Evolutionary conservation across 2,888 invertebrate species (phyloP), one percentile per base, ranked within the genome.

Genomic region (Nymphalis c-album): DNA sequence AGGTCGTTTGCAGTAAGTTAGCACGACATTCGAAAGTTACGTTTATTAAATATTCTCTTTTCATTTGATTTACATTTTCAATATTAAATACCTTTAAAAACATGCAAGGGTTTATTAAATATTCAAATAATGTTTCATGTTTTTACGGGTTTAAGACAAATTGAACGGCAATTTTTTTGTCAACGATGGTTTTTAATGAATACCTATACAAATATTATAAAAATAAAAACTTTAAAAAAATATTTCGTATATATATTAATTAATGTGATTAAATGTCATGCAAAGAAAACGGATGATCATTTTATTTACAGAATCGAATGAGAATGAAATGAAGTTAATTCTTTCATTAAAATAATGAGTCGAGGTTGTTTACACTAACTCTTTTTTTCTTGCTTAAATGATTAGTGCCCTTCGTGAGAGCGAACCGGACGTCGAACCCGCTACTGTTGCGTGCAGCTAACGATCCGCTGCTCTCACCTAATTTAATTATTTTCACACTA

Each of bases 401-500:
- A 73, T 73, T 68, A 67, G 71, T 72, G 79, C 80, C 82, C 80
- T 83, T 78, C 79, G 78, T 79, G 80, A 77, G 80, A 82, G 74
- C 74, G 61, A 67, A 65, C 64, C 78, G 83, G 82, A 74, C 84
- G 68, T 82, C 82, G 84, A 84, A 84, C 84, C 76, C 77, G 75
- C 78, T 74, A 77, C 78, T 67, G 72, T 87, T 79, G 85, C 85
- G 84, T 86, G 86, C 74, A 67, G 72, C 76, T 75, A 77, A 80
- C 80, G 78, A 82, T 83, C 80, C 77, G 74, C 76, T 79, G 76
- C 79, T 82, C 80, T 81, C 81, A 75, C 80, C 76, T 79, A 55
- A 55, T 55, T 55, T 81, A 84, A 86, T 87, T 80, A 82, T 81
- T 82, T 80, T 78, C 77, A 80, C 80, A 80, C 79, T 85, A 84